Evolutionary conservation across 1,140 invertebrate species (phyloP).

Genomic region (Diachasmimorpha longicaudata): DNA sequence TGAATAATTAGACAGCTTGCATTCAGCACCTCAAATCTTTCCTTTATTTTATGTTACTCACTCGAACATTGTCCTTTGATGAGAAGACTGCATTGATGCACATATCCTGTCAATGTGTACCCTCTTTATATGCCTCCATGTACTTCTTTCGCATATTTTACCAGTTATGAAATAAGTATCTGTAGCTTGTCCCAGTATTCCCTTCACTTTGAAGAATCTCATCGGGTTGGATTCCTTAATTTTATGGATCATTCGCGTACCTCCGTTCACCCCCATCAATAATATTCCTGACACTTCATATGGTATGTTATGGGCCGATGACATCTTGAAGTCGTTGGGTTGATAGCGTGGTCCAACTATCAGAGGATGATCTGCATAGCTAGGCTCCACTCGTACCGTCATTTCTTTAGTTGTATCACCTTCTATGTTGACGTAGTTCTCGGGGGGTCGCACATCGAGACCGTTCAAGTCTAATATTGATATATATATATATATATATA

Average conservation of each 20-base stretch:
- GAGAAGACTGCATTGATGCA: conserved; percentile 77
- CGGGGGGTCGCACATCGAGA: conserved; percentile 68
- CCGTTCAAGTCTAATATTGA: conserved; percentile 74
- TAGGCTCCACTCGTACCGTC: conserved; percentile 65
- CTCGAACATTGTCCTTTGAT: conserved; percentile 85
- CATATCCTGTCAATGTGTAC: conserved; percentile 74
- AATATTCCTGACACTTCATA: conserved; percentile 73
- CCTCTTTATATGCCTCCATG: conserved; percentile 72
- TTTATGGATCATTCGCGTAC: conserved; percentile 62
- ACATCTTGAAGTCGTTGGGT: conserved; percentile 68
- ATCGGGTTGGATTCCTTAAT: conserved; percentile 67
- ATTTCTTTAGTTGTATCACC: conserved; percentile 69
- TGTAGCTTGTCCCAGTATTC: conserved; percentile 79
- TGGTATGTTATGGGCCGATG: conserved; percentile 66
- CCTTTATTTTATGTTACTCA: conserved; percentile 59
- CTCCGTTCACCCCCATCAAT: conserved; percentile 78
- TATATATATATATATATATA: not conserved
- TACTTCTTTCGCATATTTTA: conserved; percentile 74
- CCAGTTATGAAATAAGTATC: conserved; percentile 77
- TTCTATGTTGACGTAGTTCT: conserved; percentile 68
- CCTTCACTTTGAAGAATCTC: conserved; percentile 77
- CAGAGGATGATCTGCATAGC: conserved; percentile 73
- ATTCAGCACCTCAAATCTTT: not conserved
- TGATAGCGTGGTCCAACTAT: conserved; percentile 79
- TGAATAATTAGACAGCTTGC: no score